Base-by-base conservation (phyloP, 2,797 vertebrate species). In the Malacoraja senta region DNA sequence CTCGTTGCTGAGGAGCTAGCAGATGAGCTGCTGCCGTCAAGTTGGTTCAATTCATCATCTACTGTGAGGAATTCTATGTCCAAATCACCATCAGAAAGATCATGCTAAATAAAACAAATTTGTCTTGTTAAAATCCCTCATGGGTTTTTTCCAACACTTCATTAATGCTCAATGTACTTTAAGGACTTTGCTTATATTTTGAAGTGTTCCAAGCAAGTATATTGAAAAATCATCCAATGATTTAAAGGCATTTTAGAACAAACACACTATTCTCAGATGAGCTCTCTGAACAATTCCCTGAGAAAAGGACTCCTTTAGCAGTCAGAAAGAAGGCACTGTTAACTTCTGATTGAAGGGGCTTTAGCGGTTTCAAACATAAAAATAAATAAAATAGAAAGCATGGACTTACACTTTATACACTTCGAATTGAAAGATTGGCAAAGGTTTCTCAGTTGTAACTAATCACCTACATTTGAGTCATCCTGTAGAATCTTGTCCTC, bases 1-100 rank as follows among this genome's bases (percentile, higher is more conserved):
- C 98, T 99, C 93, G 98, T 99, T 86, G 98, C 99, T 0, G 98
- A 99, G 17, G 99, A 99, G 95, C 99, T 99, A 26, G 98, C 98
- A 0, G 99, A 99, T n/a, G 98, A 99, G 95, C 98, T 99, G 96
- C 98, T 99, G 78, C 98, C 98, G 2, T 99, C 99, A 19, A 99
- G 96, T 15, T 98, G 98, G 95, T 98, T 99, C 88, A 98, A 97
- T 95, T 99, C 99, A 93, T 99, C 98, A 86, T 97, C 98, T 93
- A 98, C 98, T 8, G 97, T 97, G 93, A 99, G 96, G 94, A 96
- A 97, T 94, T 99, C 98, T 72, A 98, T 97, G 96, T 99, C 99
- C 95, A 99, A 94, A 94, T 99, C 99, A 12, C 99, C 99, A 13
- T 99, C 98, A 0, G 99, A 99, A 93, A 99, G 96, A 78, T 99